phyloP scores from a whole-genome alignment of 1,140 invertebrate species.

The Tetramorium parvispinum region DNA sequence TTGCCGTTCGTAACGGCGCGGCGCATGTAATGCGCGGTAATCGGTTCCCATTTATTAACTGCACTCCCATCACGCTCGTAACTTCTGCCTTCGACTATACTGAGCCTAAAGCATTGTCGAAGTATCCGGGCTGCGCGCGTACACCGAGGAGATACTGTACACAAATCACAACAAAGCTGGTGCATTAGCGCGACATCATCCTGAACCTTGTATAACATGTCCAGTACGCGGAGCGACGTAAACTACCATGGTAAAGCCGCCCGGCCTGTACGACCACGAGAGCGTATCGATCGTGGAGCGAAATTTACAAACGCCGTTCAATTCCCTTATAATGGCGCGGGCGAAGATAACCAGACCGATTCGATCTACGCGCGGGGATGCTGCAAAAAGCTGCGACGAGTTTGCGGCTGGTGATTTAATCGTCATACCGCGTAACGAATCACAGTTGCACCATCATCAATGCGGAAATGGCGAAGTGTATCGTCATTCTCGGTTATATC shows the following conservation, averaged over 20 bases:
- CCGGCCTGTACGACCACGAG: constrained; percentile 37
- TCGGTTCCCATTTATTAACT: constrained; percentile 51
- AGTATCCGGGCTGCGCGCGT: constrained; percentile 57
- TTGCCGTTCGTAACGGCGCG: constrained; percentile 14
- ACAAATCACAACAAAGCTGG: constrained; percentile 80
- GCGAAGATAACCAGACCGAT: constrained; percentile 25
- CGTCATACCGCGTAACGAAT: constrained; percentile 36
- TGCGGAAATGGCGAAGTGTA: constrained; percentile 49
- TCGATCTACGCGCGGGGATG: not conserved
- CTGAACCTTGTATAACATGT: constrained; percentile 65
- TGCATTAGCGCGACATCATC: constrained; percentile 71
- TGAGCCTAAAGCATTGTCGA: constrained; percentile 55
- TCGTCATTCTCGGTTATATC: constrained; percentile 63
- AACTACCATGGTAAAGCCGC: constrained; percentile 47
- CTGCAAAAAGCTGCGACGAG: constrained; percentile 31
- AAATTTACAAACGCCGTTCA: constrained; percentile 60
- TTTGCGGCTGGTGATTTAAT: constrained; percentile 42
- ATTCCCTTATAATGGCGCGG: constrained; percentile 54
- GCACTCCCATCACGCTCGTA: constrained; percentile 35
- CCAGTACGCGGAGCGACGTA: constrained; percentile 56
- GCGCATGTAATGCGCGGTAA: constrained; percentile 20
- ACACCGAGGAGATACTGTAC: constrained; percentile 75
- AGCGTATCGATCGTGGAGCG: constrained; percentile 50
- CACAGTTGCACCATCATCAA: constrained; percentile 40
- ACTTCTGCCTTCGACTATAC: constrained; percentile 55